These are phyloP conservation scores for Cotesia typhae DNA, from an alignment of 1,140 invertebrate genomes.

Conservation along the genomic window DNA sequence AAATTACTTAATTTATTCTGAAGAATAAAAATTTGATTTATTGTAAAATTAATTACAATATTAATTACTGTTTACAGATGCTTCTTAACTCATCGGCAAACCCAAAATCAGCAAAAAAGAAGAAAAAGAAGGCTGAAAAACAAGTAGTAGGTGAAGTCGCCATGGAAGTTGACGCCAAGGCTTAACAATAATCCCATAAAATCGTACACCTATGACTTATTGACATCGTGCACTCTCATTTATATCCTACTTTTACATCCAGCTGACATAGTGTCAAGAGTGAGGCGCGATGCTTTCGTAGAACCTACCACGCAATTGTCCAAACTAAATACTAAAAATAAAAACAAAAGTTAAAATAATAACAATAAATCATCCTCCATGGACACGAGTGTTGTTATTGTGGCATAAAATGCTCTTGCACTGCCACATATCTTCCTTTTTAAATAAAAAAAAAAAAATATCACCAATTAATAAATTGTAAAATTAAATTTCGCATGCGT, in stretches of 20 bases:
- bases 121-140: conserved; percentile 82
- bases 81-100: conserved; percentile 79
- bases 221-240: conserved; percentile 53
- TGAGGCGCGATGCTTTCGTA: conserved; percentile 44
- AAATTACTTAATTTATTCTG: too few species aligned
- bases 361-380: conserved; percentile 7
- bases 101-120: conserved; percentile 86
- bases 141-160: conserved; percentile 66
- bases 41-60: neutral
- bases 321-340: conserved; percentile 4
- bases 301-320: conserved; percentile 23
- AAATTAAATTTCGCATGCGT: conserved; percentile 7
- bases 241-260: conserved; percentile 38
- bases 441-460: neutral
- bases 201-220: conserved; percentile 46
- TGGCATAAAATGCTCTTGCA: conserved; percentile 5
- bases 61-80: conserved; percentile 65
- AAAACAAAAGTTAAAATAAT: conserved; percentile 11
- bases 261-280: conserved; percentile 43
- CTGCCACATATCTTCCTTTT: conserved; percentile 22
- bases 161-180: conserved; percentile 73
- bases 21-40: too few species aligned
- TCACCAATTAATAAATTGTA: neutral
- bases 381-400: conserved; percentile 13
- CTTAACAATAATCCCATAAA: conserved; percentile 59